A percentile compares a stretch with the other conserved stretches of the same genome.
These are phyloP conservation scores for Drosophila eohydei DNA, from an alignment of 2,888 invertebrate genomes.

Conservation along the genomic window DNA sequence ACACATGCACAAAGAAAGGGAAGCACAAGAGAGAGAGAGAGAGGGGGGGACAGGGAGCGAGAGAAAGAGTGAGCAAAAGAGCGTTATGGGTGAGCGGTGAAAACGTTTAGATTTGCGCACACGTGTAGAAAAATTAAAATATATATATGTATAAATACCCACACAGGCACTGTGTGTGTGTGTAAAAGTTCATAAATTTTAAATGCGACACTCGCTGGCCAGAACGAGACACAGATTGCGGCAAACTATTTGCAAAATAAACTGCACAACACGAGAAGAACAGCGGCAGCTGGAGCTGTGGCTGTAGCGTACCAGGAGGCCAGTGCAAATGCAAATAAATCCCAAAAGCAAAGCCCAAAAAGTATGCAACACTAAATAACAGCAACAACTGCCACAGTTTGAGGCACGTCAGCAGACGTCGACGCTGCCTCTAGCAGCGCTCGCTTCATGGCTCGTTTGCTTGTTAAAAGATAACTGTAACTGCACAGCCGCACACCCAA, in stretches of 20 bases:
- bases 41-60: background rate
- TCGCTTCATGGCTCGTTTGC: conserved; percentile 66
- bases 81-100: conserved; percentile 16
- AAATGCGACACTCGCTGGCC: conserved; percentile 57
- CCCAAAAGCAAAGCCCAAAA: conserved; percentile 65
- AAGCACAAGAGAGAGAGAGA: background rate
- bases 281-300: conserved; percentile 15
- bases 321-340: conserved; percentile 74
- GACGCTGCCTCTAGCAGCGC: conserved; percentile 46
- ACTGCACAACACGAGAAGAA: conserved; percentile 36
- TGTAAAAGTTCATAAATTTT: conserved; percentile 73
- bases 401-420: conserved; percentile 46
- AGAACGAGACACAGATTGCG: conserved; percentile 70
- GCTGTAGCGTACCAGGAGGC: conserved; percentile 18
- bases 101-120: conserved; percentile 51
- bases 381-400: conserved; percentile 52
- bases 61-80: background rate
- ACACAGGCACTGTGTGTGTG: conserved; percentile 9
- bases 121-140: conserved; percentile 58
- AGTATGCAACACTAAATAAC: conserved; percentile 67
- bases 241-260: conserved; percentile 74
- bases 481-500: conserved; percentile 29
- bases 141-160: conserved; percentile 29
- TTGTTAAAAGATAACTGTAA: conserved; percentile 65
- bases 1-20: conserved; percentile 21